Conservation (phyloP, 2,113 vertebrate genomes). For the Eonycteris spelaea region DNA sequence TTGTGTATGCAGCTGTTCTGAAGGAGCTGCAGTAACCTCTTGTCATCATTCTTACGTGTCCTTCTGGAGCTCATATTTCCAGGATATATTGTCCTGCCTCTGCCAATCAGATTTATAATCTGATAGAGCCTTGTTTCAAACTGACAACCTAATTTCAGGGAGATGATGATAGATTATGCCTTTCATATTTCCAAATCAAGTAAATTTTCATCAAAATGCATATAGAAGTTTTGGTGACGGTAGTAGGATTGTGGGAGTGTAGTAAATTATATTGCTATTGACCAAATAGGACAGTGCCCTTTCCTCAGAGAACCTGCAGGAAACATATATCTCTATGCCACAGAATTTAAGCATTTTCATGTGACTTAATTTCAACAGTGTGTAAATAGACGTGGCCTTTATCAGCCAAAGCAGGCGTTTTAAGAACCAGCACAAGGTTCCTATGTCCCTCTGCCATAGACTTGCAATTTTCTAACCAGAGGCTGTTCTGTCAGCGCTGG, state of each 20-base stretch:
- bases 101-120: neutral
- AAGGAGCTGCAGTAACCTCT: neutral
- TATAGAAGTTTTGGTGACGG: neutral
- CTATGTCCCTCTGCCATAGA: neutral
- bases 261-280: neutral
- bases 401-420: neutral
- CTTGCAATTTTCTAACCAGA: neutral
- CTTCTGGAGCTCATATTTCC: neutral
- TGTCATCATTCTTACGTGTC: neutral
- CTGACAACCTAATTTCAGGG: neutral
- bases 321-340: neutral
- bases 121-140: neutral
- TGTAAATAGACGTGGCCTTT: neutral
- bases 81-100: neutral
- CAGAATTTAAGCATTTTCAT: neutral
- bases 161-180: neutral
- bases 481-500: neutral
- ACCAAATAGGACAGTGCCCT: neutral
- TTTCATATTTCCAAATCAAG: neutral
- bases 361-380: neutral
- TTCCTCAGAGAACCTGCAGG: neutral
- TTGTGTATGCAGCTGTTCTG: neutral
- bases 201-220: neutral
- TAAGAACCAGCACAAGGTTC: accelerated
- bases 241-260: neutral